Evolutionary conservation across 2,888 invertebrate genomes (phyloP), one percentile per base, ranked within the genome.

Genomic region (Pyrrhia umbra): DNA sequence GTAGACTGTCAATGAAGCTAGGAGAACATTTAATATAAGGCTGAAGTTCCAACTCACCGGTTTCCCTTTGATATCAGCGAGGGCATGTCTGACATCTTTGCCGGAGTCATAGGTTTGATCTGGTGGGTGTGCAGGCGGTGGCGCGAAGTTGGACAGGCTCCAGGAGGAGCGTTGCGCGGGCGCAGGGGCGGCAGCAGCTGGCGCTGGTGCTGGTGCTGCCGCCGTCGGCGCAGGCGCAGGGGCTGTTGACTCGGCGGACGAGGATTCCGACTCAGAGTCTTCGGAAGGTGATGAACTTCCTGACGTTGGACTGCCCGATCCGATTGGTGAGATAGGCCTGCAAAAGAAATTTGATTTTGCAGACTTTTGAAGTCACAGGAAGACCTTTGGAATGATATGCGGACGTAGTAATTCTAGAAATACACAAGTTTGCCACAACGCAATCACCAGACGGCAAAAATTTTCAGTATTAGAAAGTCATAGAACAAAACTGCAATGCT

Each of bases 231-330:
- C 96, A 1, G 96, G 95, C 13, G 95, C 96, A 0, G 96, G 96
- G 69, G 96, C 95, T 6, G 96, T 70, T 0, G 96, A 96, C 81
- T 96, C 96, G 39, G 96, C 96, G 0, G 96, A 96, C 1, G 96
- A 96, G 5, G 95, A 95, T 80, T 96, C 93, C 82, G 83, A 81
- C 43, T 88, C 88, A 0, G 88, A 88, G 67, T 88, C 88, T 8
- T 79, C 80, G 39, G 88, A 88, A 1, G 82, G 88, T 13, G 88
- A 89, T 1, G 88, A 89, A 68, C 96, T 95, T 82, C 95, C 93
- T 77, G 96, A 85, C 85, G 95, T 90, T 34, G 92, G 91, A 75
- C 93, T 90, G 75, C 91, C 87, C 79, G 95, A 89, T 57, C 93
- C 86, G 92, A 96, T 86, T 67, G 95, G 88, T 65, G 95, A 87